Evolutionary conservation across 2,888 invertebrate genomes (phyloP), one percentile per base, ranked within the genome.

Genomic region (Heliconius ethilla): DNA sequence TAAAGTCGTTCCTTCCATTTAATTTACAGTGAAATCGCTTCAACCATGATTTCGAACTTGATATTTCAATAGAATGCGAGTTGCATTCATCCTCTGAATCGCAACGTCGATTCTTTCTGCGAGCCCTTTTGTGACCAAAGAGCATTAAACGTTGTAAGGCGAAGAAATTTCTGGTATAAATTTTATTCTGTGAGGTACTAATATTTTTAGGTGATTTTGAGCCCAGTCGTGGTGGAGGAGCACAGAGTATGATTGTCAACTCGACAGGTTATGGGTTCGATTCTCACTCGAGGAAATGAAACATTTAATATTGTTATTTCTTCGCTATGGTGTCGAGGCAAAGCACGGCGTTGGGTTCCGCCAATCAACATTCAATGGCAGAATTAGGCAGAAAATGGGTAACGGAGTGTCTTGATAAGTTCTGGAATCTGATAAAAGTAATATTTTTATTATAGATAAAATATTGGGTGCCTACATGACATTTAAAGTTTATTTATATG

Each of bases 11-110:
- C 40, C 40, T 69, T 69, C 69, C 69, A 37, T 69, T 67, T 69
- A 69, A 69, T 69, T 25, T 40, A 69, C 69, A 25, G 25, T 25
- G 40, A 25, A 69, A 69, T 25, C 69, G 40, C 69, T 69, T 45
- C 22, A n/a, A 59, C 29, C 29, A 59, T 33, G 72, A 33, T 59
- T 33, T 59, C 33, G n/a, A 25, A 72, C 29, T 59, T 33, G 33
- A 72, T 33, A 55, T n/a, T 55, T 33, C 55, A 59, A 59, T 33
- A 59, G 72, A 72, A 72, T 59, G 59, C 33, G 55, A 72, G 59
- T 33, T 72, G 72, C 72, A 72, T 59, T 37, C 70, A 33, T 33
- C n/a, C 55, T n/a, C 15, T 59, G 59, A 72, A 72, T 59, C 33
- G 59, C 15, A n/a, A 72, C n/a, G 55, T 69, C 69, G 40, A 72